These are phyloP conservation scores for Drosophila takahashii DNA, from an alignment of 1,140 invertebrate species.

Conservation along the genomic window DNA sequence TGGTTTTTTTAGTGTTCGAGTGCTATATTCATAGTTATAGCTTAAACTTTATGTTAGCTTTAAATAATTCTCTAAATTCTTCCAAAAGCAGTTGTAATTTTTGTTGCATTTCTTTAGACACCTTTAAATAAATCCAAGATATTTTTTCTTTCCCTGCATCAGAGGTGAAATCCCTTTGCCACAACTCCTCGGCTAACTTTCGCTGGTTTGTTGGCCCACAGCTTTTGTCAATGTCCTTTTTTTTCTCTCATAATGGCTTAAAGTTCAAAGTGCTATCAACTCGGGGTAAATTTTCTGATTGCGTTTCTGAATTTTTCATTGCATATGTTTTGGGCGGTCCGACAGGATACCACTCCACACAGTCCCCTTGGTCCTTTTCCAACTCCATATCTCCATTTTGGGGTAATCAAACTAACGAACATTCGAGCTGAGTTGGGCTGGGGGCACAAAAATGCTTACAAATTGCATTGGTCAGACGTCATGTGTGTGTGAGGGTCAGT, in stretches of 20 bases:
- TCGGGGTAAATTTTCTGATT: slow-evolving; percentile 13
- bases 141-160: not conserved
- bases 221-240: slow-evolving; percentile 26
- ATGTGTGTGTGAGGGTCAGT: slow-evolving; percentile 31
- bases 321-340: slow-evolving; percentile 27
- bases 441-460: slow-evolving; percentile 35
- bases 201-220: slow-evolving; percentile 9
- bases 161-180: too few relatives aligned
- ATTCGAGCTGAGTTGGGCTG: slow-evolving; percentile 3
- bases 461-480: slow-evolving; percentile 46
- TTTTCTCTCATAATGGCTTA: slow-evolving; percentile 40
- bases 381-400: slow-evolving; percentile 40
- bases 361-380: not conserved
- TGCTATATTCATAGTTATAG: too few relatives aligned
- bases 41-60: too few relatives aligned
- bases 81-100: too few relatives aligned
- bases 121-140: too few relatives aligned
- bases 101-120: too few relatives aligned
- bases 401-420: slow-evolving; percentile 71
- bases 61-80: too few relatives aligned
- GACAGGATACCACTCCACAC: not conserved
- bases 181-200: slow-evolving; percentile 21
- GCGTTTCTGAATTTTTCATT: slow-evolving; percentile 54
- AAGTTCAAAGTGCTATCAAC: slow-evolving; percentile 46
- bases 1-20: too few relatives aligned